Base-by-base conservation (phyloP, 1,140 invertebrate genomes). In the Cydia amplana region DNA sequence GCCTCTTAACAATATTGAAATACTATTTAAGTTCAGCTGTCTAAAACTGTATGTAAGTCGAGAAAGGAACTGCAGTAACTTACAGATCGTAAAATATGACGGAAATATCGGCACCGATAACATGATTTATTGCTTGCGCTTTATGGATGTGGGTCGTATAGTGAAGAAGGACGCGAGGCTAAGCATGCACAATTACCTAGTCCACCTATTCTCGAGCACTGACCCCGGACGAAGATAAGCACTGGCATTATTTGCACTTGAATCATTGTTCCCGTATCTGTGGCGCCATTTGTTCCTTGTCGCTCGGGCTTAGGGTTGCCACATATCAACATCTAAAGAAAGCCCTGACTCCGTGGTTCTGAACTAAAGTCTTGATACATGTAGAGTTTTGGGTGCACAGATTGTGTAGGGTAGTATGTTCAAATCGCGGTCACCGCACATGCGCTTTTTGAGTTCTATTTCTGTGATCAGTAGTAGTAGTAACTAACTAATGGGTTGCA, bases 211-310 rank as follows among this genome's bases (percentile, higher is more conserved):
- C 74, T 49, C 40, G 64, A 20, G 23, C 64, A 40, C 32, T 72
- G 65, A 75, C 74, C 67, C 74, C 75, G 32, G 74, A 43, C 65
- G 23, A 43, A 80, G 82, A 85, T 85, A 86, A 86, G 81, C 79
- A 55, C 55, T 40, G 63, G 78, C 80, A 85, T 85, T 87, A 87
- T 86, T 87, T 86, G 83, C 82, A 83, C 83, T 85, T 82, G 82
- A 79, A 82, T 86, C 82, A 84, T 84, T 84, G 81, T 81, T 25
- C 55, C 77, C 79, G 77, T 83, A 81, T 81, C 80, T 78, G 77
- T 77, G 25, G 40, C 74, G 78, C 78, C 80, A 81, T 84, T 84
- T 81, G 78, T 80, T 55, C 55, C 55, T 60, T 77, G 65, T 63
- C 77, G 60, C 65, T 36, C 74, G 7, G 18, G 20, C 55, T 20